Evolutionary conservation across 2,888 invertebrate genomes (phyloP).

Genomic region (Camptogramma bilineatum): DNA sequence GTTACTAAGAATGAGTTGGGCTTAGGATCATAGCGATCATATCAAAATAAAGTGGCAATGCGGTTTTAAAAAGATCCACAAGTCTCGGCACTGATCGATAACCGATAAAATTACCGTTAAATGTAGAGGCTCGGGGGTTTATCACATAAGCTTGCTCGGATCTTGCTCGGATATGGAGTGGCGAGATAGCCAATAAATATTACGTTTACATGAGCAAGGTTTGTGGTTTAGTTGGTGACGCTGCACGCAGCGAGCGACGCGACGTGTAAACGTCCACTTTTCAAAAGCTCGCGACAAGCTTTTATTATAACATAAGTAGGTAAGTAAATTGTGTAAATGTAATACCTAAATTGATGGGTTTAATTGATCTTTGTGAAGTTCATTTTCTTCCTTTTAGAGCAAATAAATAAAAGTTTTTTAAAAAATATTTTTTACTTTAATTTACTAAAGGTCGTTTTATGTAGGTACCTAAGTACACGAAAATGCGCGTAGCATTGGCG

Average conservation of each 20-base stretch:
- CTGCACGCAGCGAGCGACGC: background rate
- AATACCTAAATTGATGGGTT: too few relatives aligned
- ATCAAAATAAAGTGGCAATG: constrained; percentile 14
- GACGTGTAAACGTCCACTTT: too few relatives aligned
- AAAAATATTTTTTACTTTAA: too few relatives aligned
- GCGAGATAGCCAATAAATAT: constrained; percentile 5
- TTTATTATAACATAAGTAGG: too few relatives aligned
- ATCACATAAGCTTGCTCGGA: constrained; percentile 12
- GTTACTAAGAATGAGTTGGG: background rate
- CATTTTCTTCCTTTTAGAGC: too few relatives aligned
- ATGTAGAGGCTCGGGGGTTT: constrained; percentile 9
- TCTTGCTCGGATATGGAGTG: constrained; percentile 9
- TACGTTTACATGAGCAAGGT: constrained; percentile 12
- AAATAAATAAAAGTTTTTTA: too few relatives aligned
- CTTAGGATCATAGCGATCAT: constrained; percentile 1
- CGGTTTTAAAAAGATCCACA: constrained; percentile 1
- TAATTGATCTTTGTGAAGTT: too few relatives aligned
- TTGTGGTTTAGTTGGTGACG: background rate
- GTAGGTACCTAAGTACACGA: too few relatives aligned
- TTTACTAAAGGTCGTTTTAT: too few relatives aligned
- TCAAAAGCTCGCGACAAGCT: too few relatives aligned
- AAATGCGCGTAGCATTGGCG: too few relatives aligned
- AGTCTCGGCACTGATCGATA: constrained; percentile 13
- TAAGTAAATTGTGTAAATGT: too few relatives aligned
- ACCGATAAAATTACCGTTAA: constrained; percentile 17